phyloP scores from a whole-genome alignment of 2,888 invertebrate species.

The Sphecodes monilicornis region DNA sequence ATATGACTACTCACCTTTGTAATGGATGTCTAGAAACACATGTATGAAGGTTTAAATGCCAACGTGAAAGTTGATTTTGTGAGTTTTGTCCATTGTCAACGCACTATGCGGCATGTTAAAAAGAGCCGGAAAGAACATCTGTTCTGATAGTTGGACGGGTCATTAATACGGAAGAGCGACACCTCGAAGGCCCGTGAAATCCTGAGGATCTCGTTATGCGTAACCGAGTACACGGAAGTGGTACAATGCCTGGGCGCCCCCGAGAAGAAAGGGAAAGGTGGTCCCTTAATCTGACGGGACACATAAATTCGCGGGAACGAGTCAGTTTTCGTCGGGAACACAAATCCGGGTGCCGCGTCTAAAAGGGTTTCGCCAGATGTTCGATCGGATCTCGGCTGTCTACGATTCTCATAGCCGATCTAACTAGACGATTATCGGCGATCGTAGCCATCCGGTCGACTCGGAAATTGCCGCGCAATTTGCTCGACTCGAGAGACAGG shows the following conservation, averaged over 20 bases:
- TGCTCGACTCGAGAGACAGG: slow-evolving; percentile 7
- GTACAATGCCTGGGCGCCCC: slow-evolving; percentile 71
- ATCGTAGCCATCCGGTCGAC: slow-evolving; percentile 11
- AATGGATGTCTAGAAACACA: too few species aligned
- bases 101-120: background rate
- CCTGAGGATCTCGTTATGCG: slow-evolving; percentile 81
- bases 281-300: slow-evolving; percentile 81
- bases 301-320: slow-evolving; percentile 84
- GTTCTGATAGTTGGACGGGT: slow-evolving; percentile 50
- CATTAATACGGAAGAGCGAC: slow-evolving; percentile 64
- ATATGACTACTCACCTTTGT: too few species aligned
- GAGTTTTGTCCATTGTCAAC: too few species aligned
- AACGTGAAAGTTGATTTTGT: too few species aligned
- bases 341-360: slow-evolving; percentile 76
- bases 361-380: slow-evolving; percentile 82
- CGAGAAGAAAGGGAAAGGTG: slow-evolving; percentile 64
- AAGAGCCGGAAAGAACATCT: slow-evolving; percentile 58
- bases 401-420: slow-evolving; percentile 49
- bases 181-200: slow-evolving; percentile 70
- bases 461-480: slow-evolving; percentile 35
- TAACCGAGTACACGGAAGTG: slow-evolving; percentile 80
- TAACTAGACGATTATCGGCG: slow-evolving; percentile 37
- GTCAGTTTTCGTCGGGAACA: slow-evolving; percentile 79
- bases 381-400: slow-evolving; percentile 47
- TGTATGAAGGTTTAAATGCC: too few species aligned